phyloP scores from a whole-genome alignment of 1,140 invertebrate species.

The Wasmannia auropunctata region DNA sequence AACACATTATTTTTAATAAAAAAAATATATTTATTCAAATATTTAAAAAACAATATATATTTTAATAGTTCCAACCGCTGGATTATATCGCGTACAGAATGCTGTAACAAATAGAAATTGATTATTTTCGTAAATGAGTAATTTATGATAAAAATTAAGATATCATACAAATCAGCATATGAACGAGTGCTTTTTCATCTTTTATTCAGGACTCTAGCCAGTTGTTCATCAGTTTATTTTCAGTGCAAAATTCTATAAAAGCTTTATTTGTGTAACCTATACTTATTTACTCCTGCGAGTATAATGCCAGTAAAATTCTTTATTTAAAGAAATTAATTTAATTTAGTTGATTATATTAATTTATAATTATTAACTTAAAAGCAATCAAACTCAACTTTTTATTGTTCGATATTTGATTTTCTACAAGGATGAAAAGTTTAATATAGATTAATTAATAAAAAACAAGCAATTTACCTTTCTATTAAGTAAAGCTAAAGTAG shows the following conservation, averaged over 20 bases:
- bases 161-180: constrained; percentile 20
- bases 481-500: neutral
- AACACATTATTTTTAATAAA: constrained; percentile 1
- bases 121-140: constrained; percentile 15
- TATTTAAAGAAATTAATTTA: neutral
- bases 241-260: neutral
- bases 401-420: neutral
- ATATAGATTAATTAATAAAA: neutral
- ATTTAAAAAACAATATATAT: constrained; percentile 12
- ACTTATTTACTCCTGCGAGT: neutral
- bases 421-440: neutral
- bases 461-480: constrained; percentile 1
- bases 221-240: constrained; percentile 77
- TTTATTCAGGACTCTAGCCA: constrained; percentile 84
- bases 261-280: neutral
- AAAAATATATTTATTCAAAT: constrained; percentile 27
- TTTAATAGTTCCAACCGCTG: neutral
- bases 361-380: neutral
- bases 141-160: neutral
- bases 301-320: neutral
- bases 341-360: neutral
- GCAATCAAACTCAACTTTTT: neutral
- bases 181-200: constrained; percentile 80
- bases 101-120: constrained; percentile 57
- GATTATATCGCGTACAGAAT: neutral